Percentiles rank a stretch among this genome's conserved stretches.
phyloP scores from a whole-genome alignment of 1,140 invertebrate species.

The Macrobrachium nipponense region DNA sequence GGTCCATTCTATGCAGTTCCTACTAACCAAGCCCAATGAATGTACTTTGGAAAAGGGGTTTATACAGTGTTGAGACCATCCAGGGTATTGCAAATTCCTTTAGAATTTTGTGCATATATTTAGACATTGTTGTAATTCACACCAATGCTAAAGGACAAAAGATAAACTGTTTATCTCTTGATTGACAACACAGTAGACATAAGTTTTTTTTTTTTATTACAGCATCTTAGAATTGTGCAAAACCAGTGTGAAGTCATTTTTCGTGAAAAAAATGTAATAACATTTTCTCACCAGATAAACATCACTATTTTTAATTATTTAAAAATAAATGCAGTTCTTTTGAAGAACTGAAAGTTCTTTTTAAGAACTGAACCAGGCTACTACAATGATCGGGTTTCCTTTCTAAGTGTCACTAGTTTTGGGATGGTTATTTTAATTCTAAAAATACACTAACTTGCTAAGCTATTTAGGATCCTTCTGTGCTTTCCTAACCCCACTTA shows the following conservation, averaged over 20 bases:
- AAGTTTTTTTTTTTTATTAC: too few relatives aligned
- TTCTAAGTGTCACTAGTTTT: conserved; percentile 29
- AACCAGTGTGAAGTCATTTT: conserved; percentile 11
- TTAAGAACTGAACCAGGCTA: conserved; percentile 34
- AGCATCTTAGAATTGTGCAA: not conserved
- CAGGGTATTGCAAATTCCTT: conserved; percentile 7
- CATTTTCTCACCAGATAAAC: conserved; percentile 6
- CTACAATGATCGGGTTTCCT: conserved; percentile 9
- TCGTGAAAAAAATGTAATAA: not conserved
- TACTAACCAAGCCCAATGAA: conserved; percentile 55
- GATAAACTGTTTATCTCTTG: not conserved
- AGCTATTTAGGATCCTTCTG: conserved; percentile 50
- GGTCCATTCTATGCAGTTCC: conserved; percentile 54
- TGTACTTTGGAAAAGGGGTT: conserved; percentile 45
- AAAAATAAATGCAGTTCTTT: too few relatives aligned
- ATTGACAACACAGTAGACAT: conserved; percentile 2
- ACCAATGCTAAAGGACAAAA: not conserved
- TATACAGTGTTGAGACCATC: conserved; percentile 18
- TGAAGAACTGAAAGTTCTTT: conserved; percentile 16
- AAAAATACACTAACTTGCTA: conserved; percentile 54
- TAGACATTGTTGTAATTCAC: not conserved
- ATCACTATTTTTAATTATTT: conserved; percentile 16
- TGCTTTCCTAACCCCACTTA: conserved; percentile 62
- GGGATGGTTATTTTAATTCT: conserved; percentile 50
- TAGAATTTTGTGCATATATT: not conserved